Conservation (phyloP, 2,113 vertebrate genomes). For the Verasper variegatus region DNA sequence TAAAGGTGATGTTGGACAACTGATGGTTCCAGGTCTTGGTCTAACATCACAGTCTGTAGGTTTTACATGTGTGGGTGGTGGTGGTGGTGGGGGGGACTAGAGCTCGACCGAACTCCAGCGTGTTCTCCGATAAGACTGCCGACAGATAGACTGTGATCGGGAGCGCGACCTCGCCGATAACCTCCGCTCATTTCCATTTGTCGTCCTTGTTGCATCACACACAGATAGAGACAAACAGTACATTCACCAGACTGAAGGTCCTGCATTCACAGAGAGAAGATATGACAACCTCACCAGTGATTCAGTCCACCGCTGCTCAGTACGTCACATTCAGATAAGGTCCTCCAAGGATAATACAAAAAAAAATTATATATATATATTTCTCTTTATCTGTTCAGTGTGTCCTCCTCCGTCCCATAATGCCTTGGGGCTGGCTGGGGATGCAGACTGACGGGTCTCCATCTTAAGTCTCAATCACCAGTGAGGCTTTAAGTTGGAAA, state of each 20-base stretch:
- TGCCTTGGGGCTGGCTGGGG: slow-evolving; percentile 30
- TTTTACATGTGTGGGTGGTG: too few relatives aligned
- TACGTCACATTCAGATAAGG: slow-evolving; percentile 59
- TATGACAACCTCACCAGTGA: slow-evolving; percentile 41
- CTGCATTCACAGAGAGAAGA: slow-evolving; percentile 56
- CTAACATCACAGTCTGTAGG: too few relatives aligned
- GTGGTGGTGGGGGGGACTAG: background rate
- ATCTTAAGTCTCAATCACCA: slow-evolving; percentile 67
- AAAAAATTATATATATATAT: slow-evolving; percentile 20
- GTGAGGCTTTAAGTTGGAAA: slow-evolving; percentile 60
- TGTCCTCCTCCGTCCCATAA: slow-evolving; percentile 54
- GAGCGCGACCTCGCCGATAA: slow-evolving; percentile 58
- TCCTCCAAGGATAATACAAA: background rate
- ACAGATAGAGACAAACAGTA: slow-evolving; percentile 40
- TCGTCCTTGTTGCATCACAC: slow-evolving; percentile 53
- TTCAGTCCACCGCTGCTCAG: slow-evolving; percentile 40
- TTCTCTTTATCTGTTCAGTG: slow-evolving; percentile 63
- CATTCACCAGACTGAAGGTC: slow-evolving; percentile 49
- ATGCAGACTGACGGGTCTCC: slow-evolving; percentile 33
- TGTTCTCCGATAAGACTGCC: slow-evolving; percentile 38
- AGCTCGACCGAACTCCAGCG: slow-evolving; percentile 16
- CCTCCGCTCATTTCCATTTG: slow-evolving; percentile 63
- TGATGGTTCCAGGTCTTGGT: too few relatives aligned
- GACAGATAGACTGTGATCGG: slow-evolving; percentile 63
- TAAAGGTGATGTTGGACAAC: too few relatives aligned